Evolutionary conservation across 2,888 invertebrate species (phyloP), one percentile per base, ranked within the genome.

Genomic region (Anagyrus pseudococci): DNA sequence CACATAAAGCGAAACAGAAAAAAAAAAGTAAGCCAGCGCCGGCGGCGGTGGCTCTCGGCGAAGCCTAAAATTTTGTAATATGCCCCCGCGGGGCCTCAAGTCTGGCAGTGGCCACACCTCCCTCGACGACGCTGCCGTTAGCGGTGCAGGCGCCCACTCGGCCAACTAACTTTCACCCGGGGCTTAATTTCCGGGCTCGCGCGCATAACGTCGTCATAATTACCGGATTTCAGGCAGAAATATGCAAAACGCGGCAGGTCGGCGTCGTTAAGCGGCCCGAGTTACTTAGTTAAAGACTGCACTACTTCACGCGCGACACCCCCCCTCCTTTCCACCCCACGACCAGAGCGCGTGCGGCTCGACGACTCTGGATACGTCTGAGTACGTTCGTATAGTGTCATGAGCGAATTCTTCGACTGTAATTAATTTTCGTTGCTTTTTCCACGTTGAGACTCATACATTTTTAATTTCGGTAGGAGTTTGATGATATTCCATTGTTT

Each of bases 151-250:
- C 10, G n/a, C n/a, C n/a, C 49, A 50, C 52, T 41, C 22, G 54
- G 52, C 17, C 64, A 46, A 64, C 54, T 58, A 65, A 65, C 61
- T 65, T 65, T 61, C 61, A 41, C 40, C 47, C 29, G 58, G 50
- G 52, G 58, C 47, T 65, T 66, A 66, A 62, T 66, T 66, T 62
- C 59, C 66, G 59, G 59, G 29, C 29, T 7, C 59, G 37, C 37
- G 48, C 57, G 56, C 52, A 55, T 52, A 57, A 60, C 54, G 48
- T 57, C 46, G 33, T 58, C 62, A 49, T 62, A 62, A 62, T 66
- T 66, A 54, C 56, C 59, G 54, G 66, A 59, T 62, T 54, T 58
- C 41, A 49, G 23, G 33, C 54, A 62, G 62, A 62, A 62, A 60
- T 66, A 62, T 62, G 57, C 62, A 60, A 59, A 62, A 54, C 54